Percentiles rank a stretch among this genome's conserved stretches.
Evolutionary conservation across 2,113 vertebrate species (phyloP).

Genomic region (Hydrolagus affinis): DNA sequence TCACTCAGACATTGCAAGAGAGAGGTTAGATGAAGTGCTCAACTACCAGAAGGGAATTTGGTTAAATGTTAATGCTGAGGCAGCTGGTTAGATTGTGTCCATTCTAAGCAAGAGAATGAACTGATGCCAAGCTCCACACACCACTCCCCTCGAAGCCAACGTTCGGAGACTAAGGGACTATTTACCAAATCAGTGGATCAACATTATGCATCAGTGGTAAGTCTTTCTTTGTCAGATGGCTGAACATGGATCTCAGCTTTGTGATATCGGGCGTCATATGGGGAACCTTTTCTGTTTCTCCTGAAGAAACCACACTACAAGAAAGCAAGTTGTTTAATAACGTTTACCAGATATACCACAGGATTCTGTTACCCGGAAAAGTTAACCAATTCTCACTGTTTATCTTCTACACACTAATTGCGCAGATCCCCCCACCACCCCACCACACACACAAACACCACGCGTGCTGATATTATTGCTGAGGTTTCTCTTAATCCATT

Average conservation of each 20-base stretch:
- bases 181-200: conserved; percentile 81
- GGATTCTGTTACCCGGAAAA: too few species aligned
- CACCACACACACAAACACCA: too few species aligned
- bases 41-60: conserved; percentile 41
- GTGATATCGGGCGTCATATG: conserved; percentile 88
- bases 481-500: too few species aligned
- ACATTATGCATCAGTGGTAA: conserved; percentile 92
- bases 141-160: conserved; percentile 58
- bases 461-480: too few species aligned
- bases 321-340: conserved; percentile 75
- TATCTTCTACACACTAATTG: too few species aligned
- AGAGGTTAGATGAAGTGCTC: conserved; percentile 38
- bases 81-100: conserved; percentile 35
- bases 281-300: conserved; percentile 82
- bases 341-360: not conserved
- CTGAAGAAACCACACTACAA: conserved; percentile 99
- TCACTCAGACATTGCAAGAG: not conserved
- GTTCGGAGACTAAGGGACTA: conserved; percentile 56
- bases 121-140: conserved; percentile 50
- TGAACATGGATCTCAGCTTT: conserved; percentile 98
- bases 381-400: too few species aligned
- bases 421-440: too few species aligned
- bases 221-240: conserved; percentile 97
- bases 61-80: conserved; percentile 31
- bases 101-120: conserved; percentile 36